Percentiles rank a stretch among this genome's conserved stretches.
Conservation (phyloP, 2,113 vertebrate genomes). For the Tupaia chinensis region DNA sequence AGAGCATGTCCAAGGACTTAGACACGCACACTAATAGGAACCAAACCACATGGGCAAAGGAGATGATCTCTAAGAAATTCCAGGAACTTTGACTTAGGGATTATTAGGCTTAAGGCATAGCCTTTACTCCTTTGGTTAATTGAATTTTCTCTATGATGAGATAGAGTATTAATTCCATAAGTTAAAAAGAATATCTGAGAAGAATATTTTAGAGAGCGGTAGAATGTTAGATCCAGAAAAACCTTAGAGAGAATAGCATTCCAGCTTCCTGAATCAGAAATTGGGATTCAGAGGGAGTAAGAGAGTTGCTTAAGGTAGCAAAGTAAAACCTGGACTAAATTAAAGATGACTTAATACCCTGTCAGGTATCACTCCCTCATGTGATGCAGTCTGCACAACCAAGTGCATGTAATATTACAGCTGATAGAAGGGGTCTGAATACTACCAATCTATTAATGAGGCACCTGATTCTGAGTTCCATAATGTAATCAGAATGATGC, state of each 20-base stretch:
- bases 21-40: background rate
- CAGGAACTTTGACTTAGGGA: background rate
- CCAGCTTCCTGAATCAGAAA: background rate
- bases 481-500: background rate
- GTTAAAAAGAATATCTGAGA: background rate
- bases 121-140: background rate
- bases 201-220: background rate
- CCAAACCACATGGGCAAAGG: background rate
- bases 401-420: background rate
- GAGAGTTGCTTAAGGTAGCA: background rate
- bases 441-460: background rate
- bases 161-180: background rate
- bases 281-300: background rate
- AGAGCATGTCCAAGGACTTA: background rate
- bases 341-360: background rate
- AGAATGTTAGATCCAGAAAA: background rate
- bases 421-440: background rate
- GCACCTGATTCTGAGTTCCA: background rate
- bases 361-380: background rate
- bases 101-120: background rate
- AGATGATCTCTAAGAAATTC: background rate
- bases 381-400: background rate
- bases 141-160: background rate
- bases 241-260: background rate
- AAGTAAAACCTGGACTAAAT: background rate